Base-by-base conservation (phyloP, 2,113 vertebrate genomes). In the Calonectris borealis region DNA sequence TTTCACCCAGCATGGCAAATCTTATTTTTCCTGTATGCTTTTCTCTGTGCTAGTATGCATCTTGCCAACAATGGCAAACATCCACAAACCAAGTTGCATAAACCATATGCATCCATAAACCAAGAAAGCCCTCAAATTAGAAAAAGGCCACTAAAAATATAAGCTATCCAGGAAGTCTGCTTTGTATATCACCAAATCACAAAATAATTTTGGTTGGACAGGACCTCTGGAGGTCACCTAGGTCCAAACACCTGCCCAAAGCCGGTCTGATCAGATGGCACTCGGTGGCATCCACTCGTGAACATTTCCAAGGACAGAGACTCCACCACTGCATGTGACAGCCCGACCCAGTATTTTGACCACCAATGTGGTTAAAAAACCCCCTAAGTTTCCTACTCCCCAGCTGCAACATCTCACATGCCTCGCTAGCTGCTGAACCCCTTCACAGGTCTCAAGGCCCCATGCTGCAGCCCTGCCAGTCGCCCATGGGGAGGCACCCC, bases 281-380 rank as follows among this genome's bases (percentile, higher is more conserved):
- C 4, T 2, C 1, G 21, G 26, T 2, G 2, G 12, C 3, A 3
- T 36, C 26, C 54, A 65, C 20, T 61, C 0, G 0, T 4, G 4
- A 86, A 57, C 7, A 16, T 18, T 54, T 76, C 66, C 66, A 85
- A 79, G 27, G 32, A 70, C 36, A 68, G 16, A 77, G n/a, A 32
- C 4, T 69, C 42, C 62, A 52, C 11, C 24, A 77, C 18, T 25
- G 19, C 4, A 2, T 0, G 0, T 51, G 54, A 83, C 40, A 83
- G 32, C 15, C 22, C 2, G 4, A 34, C 3, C 4, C 42, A n/a
- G 6, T 26, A 69, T 46, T 83, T 36, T 51, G 27, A 54, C 16
- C 27, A 68, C 5, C 2, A 18, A 18, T 1, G 7, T 4, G 1
- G 34, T 36, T 61, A 83, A 61, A 71, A 40, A 25, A 38, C 4